Evolutionary conservation across 2,888 invertebrate genomes (phyloP), one percentile per base, ranked within the genome.

Genomic region (Suillia variegata): DNA sequence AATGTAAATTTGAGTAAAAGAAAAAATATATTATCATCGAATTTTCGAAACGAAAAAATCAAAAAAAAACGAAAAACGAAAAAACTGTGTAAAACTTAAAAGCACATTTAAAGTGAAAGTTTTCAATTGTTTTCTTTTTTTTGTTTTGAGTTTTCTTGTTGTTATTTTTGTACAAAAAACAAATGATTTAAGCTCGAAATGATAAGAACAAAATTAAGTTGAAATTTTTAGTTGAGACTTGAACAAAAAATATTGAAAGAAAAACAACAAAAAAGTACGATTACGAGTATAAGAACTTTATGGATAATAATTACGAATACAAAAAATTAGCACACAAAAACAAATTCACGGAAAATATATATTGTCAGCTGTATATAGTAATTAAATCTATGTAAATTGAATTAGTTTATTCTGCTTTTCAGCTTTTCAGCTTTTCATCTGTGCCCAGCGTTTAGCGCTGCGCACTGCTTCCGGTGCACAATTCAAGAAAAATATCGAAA

Each of bases 321-420:
- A 76, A 77, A n/a, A n/a, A 76, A 79, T 78, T 76, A 79, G 77
- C 77, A 79, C 78, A 79, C 78, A 79, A 77, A 78, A 76, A 75
- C 76, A 76, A 77, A 79, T 75, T 77, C 76, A 77, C 77, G 77
- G 76, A 78, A 77, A 79, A 76, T 75, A 77, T 77, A 77, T 76
- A 75, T 70, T 62, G 45, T 26, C 26, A 42, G 48, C 49, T 56
- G 26, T 47, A 8, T 34, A 12, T 54, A 26, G 26, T 26, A 26
- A 26, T 26, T 26, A 26, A 6, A 26, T 26, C 10, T 22, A n/a
- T 21, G 6, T 22, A 49, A 49, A 21, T 15, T 50, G 8, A 50
- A 15, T 26, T 50, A 20, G 10, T 15, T 50, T 8, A 26, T 51
- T 51, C 10, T 13, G 6, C n/a, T 12, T 22, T 21, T 13, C 10